Base-by-base conservation (phyloP, 2,888 invertebrate genomes). In the Argynnis bischoffii region DNA sequence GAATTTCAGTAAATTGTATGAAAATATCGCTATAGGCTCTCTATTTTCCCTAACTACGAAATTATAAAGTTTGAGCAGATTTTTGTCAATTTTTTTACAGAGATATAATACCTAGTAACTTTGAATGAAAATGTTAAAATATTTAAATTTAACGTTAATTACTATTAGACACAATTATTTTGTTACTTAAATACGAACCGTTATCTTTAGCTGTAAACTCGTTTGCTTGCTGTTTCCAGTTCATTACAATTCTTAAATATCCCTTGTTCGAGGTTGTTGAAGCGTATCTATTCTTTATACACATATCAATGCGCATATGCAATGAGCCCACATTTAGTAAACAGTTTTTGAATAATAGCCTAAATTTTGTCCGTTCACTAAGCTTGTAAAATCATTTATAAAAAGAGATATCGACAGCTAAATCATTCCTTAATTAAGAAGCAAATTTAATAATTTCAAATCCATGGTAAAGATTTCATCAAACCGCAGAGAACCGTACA, bases 231-330 rank as follows among this genome's bases (percentile, higher is more conserved):
- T 83, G 79, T 84, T 87, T 90, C 90, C 90, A 86, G 81, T 81
- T 78, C 85, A 84, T 87, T 83, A 77, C 71, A 74, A 76, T 77
- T 75, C 72, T 74, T 74, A 73, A 70, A 74, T 75, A 84, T 82
- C 81, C 86, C 85, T 88, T 88, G 88, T 89, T 88, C 83, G 73
- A 78, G 81, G 73, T 81, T 82, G 83, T 85, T 90, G 82, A 85
- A 81, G 87, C 88, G 84, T 82, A 83, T 85, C 87, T 83, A 86
- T 88, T 88, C 81, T 88, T 88, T 88, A 89, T 83, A 82, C 80
- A 77, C 75, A 83, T 89, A 89, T 77, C 82, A 79, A 89, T 90
- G 91, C 89, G 90, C 91, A 90, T 89, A 88, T 83, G 83, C 88
- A 87, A 89, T 88, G 82, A 88, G 78, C 89, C 90, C 89, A 85